phyloP scores from a whole-genome alignment of 2,113 vertebrate genomes.

The Origma solitaria region DNA sequence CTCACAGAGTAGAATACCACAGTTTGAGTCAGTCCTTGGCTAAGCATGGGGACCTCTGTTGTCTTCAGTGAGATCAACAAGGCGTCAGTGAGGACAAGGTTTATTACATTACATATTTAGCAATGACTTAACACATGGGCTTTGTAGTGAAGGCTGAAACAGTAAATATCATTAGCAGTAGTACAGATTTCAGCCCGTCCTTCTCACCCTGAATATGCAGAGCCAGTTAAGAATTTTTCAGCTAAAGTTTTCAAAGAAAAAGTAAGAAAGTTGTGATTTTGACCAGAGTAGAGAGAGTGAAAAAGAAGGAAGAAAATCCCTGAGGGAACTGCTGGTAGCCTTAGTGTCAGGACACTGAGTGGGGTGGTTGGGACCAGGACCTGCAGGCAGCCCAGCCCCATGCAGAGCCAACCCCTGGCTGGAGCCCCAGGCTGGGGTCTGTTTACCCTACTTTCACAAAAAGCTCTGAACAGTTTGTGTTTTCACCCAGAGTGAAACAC shows the following conservation, averaged over 20 bases:
- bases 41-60: not conserved
- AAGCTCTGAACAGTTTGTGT: not conserved
- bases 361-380: fast-evolving
- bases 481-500: not conserved
- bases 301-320: not conserved
- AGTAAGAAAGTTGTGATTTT: not conserved
- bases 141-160: not conserved
- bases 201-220: not conserved
- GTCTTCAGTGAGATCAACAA: not conserved
- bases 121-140: not conserved
- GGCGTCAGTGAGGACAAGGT: not conserved
- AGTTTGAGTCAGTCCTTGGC: slow-evolving; percentile 15
- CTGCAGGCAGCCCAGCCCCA: not conserved
- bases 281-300: not conserved
- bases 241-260: not conserved
- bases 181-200: not conserved
- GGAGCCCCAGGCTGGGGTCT: not conserved
- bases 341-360: not conserved
- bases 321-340: not conserved
- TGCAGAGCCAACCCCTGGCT: not conserved
- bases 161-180: not conserved
- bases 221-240: not conserved
- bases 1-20: not conserved
- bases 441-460: fast-evolving
- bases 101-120: not conserved